Evolutionary conservation across 2,113 vertebrate species (phyloP), one percentile per base, ranked within the genome.

Genomic region (Chelonoidis abingdonii): DNA sequence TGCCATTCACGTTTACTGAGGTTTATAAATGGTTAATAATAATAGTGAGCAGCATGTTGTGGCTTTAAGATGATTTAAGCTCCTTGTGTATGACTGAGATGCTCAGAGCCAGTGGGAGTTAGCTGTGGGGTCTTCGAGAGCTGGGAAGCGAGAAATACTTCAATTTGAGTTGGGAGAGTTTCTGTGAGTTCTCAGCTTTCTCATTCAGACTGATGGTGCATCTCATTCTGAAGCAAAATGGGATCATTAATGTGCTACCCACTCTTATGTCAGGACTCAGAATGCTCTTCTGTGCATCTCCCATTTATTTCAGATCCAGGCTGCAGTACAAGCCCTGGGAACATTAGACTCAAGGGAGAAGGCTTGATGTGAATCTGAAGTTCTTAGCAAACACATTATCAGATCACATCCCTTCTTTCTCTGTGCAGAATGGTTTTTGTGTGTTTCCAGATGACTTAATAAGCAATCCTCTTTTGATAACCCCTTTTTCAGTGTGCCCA

Each of bases 331-430:
- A 86, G 52, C 47, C 89, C 89, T n/a, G 65, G 87, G 93, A 96
- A 95, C 81, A 81, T 65, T 38, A 79, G 94, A 83, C 93, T 93
- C 94, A 47, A 85, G 94, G 90, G 92, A 44, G 92, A 90, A 90
- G 69, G 27, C 90, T 91, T 89, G n/a, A 78, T 92, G 86, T 69
- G 89, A 88, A 78, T 21, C 78, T 59, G 19, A 88, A 56, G 29
- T 54, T 81, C 65, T 95, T 80, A 47, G 38, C 90, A 87, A 89
- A 92, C 83, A 96, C 92, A 89, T 87, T 59, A 13, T 24, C 38
- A 17, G 84, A 57, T 78, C 78, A 12, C 8, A 24, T 89, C 10
- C 22, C 87, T 19, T 27, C 0, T 0, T 69, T 87, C 53, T 84
- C 65, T 53, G 1, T 1, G 27, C 31, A 21, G 75, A 78, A 25